phyloP scores from a whole-genome alignment of 2,113 vertebrate species.

The Phylloscopus whistleri region DNA sequence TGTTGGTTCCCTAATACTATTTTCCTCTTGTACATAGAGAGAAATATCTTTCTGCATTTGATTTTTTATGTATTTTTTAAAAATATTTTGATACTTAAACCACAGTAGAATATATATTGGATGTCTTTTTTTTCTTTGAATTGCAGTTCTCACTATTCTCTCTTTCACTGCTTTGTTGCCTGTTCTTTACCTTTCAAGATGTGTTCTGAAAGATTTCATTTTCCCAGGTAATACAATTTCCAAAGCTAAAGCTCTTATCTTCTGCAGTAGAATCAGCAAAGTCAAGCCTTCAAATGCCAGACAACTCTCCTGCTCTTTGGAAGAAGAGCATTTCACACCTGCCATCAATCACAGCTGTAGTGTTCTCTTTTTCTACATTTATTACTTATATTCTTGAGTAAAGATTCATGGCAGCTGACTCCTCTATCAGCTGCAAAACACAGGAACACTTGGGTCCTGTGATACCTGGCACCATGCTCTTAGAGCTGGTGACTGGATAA shows the following conservation, averaged over 20 bases:
- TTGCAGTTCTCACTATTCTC: background rate
- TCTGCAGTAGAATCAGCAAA: background rate
- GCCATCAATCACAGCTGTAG: background rate
- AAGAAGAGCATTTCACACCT: background rate
- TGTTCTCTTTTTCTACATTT: background rate
- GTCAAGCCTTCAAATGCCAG: background rate
- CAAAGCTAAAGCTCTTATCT: background rate
- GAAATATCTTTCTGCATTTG: background rate
- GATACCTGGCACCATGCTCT: background rate
- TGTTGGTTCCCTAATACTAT: background rate
- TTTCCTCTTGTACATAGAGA: background rate
- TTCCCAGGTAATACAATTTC: background rate
- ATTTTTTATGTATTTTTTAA: background rate
- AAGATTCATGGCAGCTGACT: background rate
- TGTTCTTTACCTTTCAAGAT: background rate
- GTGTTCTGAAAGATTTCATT: background rate
- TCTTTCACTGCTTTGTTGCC: background rate
- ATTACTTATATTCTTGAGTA: background rate
- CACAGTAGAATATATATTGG: background rate
- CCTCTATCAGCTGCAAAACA: background rate
- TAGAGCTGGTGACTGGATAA: background rate
- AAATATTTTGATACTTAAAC: background rate
- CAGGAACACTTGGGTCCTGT: background rate
- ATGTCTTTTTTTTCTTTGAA: background rate
- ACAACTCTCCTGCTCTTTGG: background rate